These are phyloP conservation scores for Illadopsis cleaveri DNA, from an alignment of 2,113 vertebrate genomes.

Conservation along the genomic window DNA sequence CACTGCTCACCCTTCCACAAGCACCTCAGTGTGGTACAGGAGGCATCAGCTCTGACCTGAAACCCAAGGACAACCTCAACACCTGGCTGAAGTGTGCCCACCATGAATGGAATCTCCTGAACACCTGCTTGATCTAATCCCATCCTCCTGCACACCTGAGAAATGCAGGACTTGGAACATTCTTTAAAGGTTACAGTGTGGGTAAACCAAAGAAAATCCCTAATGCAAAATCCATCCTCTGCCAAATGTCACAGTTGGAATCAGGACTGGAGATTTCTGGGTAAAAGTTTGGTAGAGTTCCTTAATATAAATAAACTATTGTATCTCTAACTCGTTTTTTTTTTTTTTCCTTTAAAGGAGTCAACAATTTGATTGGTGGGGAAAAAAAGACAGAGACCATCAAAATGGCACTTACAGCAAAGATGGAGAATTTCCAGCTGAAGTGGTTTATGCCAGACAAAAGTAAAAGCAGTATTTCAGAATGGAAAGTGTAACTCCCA, in stretches of 20 bases:
- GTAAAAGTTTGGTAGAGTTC: neutral
- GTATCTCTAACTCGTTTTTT: neutral
- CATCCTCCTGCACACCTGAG: neutral
- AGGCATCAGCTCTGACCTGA: neutral
- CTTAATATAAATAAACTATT: neutral
- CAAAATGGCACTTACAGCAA: neutral
- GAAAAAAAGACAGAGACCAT: neutral
- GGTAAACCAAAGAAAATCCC: neutral
- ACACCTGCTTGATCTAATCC: neutral
- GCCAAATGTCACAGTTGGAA: neutral
- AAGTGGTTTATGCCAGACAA: neutral
- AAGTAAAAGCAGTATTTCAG: neutral
- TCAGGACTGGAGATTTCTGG: neutral
- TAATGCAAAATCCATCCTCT: neutral
- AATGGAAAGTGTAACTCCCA: neutral
- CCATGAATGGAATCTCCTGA: accelerated
- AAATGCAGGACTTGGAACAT: neutral
- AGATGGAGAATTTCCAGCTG: neutral
- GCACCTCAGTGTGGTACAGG: neutral
- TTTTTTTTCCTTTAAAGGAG: neutral
- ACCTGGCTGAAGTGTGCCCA: neutral
- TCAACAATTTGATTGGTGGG: neutral
- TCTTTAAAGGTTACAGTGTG: neutral
- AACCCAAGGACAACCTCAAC: neutral
- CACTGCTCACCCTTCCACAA: neutral